A percentile compares a stretch with the other conserved stretches of the same genome.
These are phyloP conservation scores for Anabacerthia variegaticeps DNA, from an alignment of 2,797 vertebrate species.

Conservation along the genomic window DNA sequence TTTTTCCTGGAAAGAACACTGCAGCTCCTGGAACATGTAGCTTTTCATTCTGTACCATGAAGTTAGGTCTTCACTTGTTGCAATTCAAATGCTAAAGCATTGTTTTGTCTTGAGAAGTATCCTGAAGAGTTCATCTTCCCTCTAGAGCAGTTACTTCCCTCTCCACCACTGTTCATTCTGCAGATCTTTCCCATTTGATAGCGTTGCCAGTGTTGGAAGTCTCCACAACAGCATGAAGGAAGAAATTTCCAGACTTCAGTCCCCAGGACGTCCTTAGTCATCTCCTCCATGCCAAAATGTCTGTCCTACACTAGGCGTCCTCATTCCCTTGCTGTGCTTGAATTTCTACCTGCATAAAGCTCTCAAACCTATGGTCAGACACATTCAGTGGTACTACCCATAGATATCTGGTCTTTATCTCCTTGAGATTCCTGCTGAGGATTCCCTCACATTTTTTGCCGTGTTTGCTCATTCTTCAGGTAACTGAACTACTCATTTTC, in stretches of 20 bases:
- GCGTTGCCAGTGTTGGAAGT: background rate
- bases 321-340: background rate
- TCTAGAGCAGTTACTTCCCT: background rate
- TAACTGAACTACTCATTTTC: background rate
- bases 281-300: background rate
- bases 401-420: background rate
- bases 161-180: background rate
- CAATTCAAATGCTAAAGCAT: background rate
- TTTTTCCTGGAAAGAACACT: background rate
- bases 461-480: background rate
- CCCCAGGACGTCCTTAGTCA: background rate
- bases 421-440: background rate
- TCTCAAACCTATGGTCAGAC: background rate
- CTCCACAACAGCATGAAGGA: background rate
- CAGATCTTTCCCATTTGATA: background rate
- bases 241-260: background rate
- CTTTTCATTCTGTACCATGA: background rate
- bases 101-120: background rate
- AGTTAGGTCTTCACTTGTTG: background rate
- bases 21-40: background rate
- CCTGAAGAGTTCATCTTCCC: background rate
- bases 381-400: background rate
- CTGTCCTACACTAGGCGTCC: background rate
- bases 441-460: background rate
- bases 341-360: rapidly evolving